Base-by-base conservation (phyloP, 2,797 vertebrate genomes). In the Ptychadena robeensis region DNA sequence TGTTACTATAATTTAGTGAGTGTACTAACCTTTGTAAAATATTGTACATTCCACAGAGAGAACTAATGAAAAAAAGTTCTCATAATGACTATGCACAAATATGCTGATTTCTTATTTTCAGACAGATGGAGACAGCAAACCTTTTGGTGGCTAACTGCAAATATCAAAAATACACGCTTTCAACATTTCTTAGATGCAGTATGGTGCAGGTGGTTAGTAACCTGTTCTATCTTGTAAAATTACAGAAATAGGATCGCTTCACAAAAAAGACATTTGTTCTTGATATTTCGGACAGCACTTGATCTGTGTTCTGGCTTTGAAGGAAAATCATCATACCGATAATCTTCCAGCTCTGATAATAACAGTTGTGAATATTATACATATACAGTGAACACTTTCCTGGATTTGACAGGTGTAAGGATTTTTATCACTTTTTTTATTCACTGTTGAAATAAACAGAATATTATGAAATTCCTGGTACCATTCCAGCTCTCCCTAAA, bases 401-500 rank as follows among this genome's bases (percentile, higher is more conserved):
- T 4, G 12, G 28, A 40, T 80, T 64, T 80, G 57, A 59, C n/a
- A 64, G 34, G 25, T 72, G 5, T 38, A 71, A 80, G 8, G 25
- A 59, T 68, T 61, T 63, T 69, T 40, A 59, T 59, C 28, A 15
- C 4, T 40, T 27, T 70, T 61, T 72, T 65, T 64, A 63, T 40
- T 34, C 59, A 80, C 37, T 27, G 28, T 40, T 69, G 30, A 79
- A 69, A 28, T 64, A 65, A 48, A 66, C 5, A 34, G 28, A 40
- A 38, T 57, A 79, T 53, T 69, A 57, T 37, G 40, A 67, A 73
- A 73, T 73, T 48, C 25, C 30, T 73, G 30, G 2, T 35, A 57
- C 53, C 11, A 44, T 65, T 64, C 38, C 40, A 73, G 18, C 14
- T 30, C 59, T 73, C n/a, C 4, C 38, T 81, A 81, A 73, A 67